Conservation (phyloP, 2,888 invertebrate genomes). For the Stegana nigrithorax region DNA sequence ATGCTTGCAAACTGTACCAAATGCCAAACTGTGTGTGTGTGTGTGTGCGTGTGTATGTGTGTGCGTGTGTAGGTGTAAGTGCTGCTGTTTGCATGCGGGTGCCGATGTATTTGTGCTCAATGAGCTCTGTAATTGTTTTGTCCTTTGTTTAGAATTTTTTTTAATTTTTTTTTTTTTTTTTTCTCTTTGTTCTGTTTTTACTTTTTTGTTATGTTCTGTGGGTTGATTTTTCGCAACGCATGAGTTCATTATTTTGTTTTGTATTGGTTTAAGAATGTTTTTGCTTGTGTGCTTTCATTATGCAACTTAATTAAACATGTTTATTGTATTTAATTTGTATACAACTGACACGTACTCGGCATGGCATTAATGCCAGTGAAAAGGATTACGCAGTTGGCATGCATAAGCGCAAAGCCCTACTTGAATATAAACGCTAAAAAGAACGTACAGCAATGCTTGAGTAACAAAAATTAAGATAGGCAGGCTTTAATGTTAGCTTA, state of each 20-base stretch:
- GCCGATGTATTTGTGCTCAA: conserved; percentile 26
- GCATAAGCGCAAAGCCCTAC: too few relatives aligned
- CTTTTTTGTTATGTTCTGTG: not conserved
- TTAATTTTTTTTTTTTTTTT: not conserved
- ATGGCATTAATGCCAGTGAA: too few relatives aligned
- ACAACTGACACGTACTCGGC: too few relatives aligned
- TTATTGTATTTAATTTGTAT: too few relatives aligned
- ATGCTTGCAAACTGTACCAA: too few relatives aligned
- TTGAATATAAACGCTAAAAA: too few relatives aligned
- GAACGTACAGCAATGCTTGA: too few relatives aligned
- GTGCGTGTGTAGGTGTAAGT: conserved; percentile 1
- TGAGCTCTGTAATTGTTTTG: conserved; percentile 34
- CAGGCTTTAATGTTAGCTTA: too few relatives aligned
- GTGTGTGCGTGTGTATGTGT: conserved; percentile 26
- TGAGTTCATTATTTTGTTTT: not conserved
- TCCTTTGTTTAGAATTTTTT: not conserved
- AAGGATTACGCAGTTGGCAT: too few relatives aligned
- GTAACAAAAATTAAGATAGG: too few relatives aligned
- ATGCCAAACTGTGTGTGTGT: conserved; percentile 2
- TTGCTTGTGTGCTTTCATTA: not conserved
- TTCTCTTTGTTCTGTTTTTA: not conserved
- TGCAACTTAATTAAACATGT: not conserved
- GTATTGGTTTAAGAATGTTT: not conserved
- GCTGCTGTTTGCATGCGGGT: not conserved
- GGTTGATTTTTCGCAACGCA: too few relatives aligned